These are phyloP conservation scores for Agrenia bidenticulata DNA, from an alignment of 2,888 invertebrate genomes.

Conservation along the genomic window DNA sequence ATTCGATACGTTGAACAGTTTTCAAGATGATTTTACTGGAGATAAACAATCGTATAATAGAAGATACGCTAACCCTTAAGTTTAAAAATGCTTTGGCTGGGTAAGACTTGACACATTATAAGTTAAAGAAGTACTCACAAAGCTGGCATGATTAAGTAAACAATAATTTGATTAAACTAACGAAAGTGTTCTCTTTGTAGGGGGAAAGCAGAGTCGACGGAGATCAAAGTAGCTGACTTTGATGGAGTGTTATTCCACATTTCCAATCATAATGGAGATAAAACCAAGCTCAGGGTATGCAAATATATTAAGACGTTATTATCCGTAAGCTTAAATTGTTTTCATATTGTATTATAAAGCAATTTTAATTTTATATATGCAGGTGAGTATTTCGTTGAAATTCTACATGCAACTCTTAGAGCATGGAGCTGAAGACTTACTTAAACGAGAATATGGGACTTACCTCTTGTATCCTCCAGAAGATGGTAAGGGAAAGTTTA, in stretches of 20 bases:
- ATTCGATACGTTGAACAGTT: too few relatives aligned
- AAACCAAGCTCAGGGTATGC: slow-evolving; percentile 91
- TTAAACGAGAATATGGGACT: slow-evolving; percentile 87
- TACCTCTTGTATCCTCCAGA: slow-evolving; percentile 76
- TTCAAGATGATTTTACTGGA: slow-evolving; percentile 88
- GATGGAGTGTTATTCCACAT: slow-evolving; percentile 98
- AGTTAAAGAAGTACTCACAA: slow-evolving; percentile 7
- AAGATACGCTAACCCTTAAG: slow-evolving; percentile 93
- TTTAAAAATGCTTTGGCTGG: slow-evolving; percentile 94
- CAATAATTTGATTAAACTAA: neutral
- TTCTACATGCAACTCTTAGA: slow-evolving; percentile 98
- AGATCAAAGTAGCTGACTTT: slow-evolving; percentile 93
- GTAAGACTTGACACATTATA: slow-evolving; percentile 73
- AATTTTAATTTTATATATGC: neutral
- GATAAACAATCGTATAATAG: slow-evolving; percentile 98
- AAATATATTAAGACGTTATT: too few relatives aligned
- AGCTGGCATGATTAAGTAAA: neutral
- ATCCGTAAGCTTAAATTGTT: too few relatives aligned
- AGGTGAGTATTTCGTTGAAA: slow-evolving; percentile 97
- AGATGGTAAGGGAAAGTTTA: slow-evolving; percentile 65
- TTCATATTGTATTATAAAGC: neutral
- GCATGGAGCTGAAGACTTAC: slow-evolving; percentile 95
- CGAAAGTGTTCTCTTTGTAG: slow-evolving; percentile 60
- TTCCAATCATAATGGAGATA: slow-evolving; percentile 94
- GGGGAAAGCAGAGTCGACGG: slow-evolving; percentile 91